Evolutionary conservation across 2,797 vertebrate genomes (phyloP), one percentile per base, ranked within the genome.

Genomic region (Melanotaenia nigrans): DNA sequence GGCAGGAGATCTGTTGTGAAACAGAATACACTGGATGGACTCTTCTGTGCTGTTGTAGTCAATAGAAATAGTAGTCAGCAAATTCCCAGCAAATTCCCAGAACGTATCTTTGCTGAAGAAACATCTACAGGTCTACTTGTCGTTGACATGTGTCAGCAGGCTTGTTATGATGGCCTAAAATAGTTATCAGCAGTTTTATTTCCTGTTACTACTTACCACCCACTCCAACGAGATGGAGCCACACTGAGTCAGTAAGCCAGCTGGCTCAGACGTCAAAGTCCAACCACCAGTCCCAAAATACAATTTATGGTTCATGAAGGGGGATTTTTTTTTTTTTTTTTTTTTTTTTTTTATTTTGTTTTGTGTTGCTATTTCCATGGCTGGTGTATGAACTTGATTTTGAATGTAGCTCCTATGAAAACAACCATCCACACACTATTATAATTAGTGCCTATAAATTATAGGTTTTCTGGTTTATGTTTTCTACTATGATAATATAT

Each of bases 251-350:
- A 84, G 73, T 80, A 57, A 64, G 79, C 75, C 45, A 81, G 89
- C 88, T 77, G 72, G 79, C 64, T 75, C 79, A 90, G 87, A 92
- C 90, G 85, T 93, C 92, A 91, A 85, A 66, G 79, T 85, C 64
- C 73, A 88, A 90, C 91, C 92, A 75, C 90, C 75, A 70, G 78
- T 85, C 85, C 82, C 79, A 87, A 88, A 91, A 88, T 78, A 83
- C 92, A 85, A 92, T 90, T 91, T 85, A 91, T 87, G 87, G 90
- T 89, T 91, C 72, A 72, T 68, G n/a, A 70, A 87, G 53, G 83
- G 78, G 84, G 76, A 71, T 49, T 65, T 80, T 68, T 78, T 87
- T 67, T 73, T 58, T 60, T 78, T 28, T 4, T 28, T 28, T 30
- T 30, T 30, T 30, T 30, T 30, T 30, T 4, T 4, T 30, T 30